Percentiles rank a stretch among this genome's conserved stretches.
phyloP scores from a whole-genome alignment of 2,797 vertebrate species.

The Loriculus beryllinus region DNA sequence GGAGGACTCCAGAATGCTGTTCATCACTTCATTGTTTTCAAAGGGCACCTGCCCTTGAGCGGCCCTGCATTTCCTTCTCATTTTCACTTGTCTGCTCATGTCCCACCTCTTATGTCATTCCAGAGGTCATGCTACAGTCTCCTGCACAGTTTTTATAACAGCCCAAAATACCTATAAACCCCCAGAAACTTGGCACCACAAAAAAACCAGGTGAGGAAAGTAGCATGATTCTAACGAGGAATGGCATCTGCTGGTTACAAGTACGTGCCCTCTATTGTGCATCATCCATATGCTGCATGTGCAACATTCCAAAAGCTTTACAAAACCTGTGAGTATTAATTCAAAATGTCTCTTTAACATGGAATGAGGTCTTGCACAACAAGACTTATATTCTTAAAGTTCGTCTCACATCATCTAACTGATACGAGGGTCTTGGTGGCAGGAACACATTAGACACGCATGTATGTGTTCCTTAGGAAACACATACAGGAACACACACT shows the following conservation, averaged over 20 bases:
- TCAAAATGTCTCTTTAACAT: not conserved
- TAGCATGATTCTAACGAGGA: not conserved
- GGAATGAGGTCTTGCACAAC: not conserved
- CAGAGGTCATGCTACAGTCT: not conserved
- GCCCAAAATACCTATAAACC: not conserved
- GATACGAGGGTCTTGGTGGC: not conserved
- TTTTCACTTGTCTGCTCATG: not conserved
- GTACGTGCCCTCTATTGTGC: not conserved
- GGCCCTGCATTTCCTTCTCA: not conserved
- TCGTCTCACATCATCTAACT: not conserved
- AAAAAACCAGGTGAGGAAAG: not conserved
- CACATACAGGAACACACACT: not conserved
- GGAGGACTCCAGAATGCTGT: constrained; percentile 45
- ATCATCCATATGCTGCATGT: not conserved
- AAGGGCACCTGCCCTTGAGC: constrained; percentile 54
- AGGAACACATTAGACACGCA: accelerated
- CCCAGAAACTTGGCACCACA: not conserved
- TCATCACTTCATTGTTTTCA: constrained; percentile 48
- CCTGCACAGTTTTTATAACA: not conserved
- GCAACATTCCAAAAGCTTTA: not conserved
- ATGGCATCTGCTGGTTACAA: not conserved
- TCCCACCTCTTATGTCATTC: not conserved
- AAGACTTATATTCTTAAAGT: not conserved
- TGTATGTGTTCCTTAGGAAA: too few species aligned
- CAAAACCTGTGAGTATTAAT: not conserved